Conservation (phyloP, 2,113 vertebrate species). For the Zosterops pallidus region DNA sequence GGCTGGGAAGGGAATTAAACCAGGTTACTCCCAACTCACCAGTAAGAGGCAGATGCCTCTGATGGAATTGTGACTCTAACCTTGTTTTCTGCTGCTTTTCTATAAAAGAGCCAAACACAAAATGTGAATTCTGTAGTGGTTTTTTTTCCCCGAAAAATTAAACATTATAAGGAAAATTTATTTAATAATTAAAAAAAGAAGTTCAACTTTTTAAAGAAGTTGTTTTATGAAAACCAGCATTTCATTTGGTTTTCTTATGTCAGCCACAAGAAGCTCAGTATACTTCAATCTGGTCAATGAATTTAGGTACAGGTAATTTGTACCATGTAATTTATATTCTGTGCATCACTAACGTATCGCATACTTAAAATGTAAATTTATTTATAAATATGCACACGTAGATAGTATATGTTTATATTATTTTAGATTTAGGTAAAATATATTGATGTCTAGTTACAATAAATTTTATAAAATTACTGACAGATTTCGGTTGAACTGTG, state of each 20-base stretch:
- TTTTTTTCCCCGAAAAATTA: background rate
- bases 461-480: background rate
- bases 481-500: background rate
- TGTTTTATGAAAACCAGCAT: background rate
- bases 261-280: background rate
- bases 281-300: background rate
- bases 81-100: background rate
- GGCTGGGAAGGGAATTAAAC: constrained; percentile 47
- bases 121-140: background rate
- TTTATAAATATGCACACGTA: constrained; percentile 19
- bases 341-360: background rate
- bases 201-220: background rate
- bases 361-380: constrained; percentile 22
- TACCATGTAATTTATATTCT: background rate
- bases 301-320: background rate
- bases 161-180: background rate
- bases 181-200: background rate
- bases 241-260: background rate
- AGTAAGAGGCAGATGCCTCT: background rate
- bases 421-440: constrained; percentile 23
- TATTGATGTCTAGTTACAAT: background rate
- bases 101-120: background rate
- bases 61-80: constrained; percentile 20
- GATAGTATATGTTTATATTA: background rate
- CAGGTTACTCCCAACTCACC: constrained; percentile 33